Evolutionary conservation across 1,140 invertebrate genomes (phyloP).

Genomic region (Drosophila takahashii): DNA sequence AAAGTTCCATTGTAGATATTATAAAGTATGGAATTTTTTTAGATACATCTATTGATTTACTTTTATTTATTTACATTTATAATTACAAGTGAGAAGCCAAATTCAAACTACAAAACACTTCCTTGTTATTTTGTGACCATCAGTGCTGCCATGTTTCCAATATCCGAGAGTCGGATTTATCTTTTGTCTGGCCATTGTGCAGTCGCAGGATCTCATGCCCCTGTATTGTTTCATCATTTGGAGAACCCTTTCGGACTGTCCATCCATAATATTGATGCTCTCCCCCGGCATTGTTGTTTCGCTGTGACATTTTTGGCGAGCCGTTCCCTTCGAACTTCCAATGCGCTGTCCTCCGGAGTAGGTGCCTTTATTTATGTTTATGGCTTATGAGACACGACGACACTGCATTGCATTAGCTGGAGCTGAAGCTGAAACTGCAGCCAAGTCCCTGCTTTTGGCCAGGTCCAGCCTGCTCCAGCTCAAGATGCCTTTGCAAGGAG

Average conservation of each 20-base stretch:
- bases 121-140: constrained; percentile 1
- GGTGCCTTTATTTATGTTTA: constrained; percentile 84
- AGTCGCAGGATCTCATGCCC: constrained; percentile 1
- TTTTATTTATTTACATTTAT: too few species aligned
- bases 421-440: background rate
- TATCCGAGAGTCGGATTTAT: constrained; percentile 5
- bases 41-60: too few species aligned
- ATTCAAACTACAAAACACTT: background rate
- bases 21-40: too few species aligned
- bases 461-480: constrained; percentile 44
- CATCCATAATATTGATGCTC: constrained; percentile 58
- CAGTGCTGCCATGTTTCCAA: background rate
- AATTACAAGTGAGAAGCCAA: too few species aligned
- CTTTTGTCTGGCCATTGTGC: constrained; percentile 12
- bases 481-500: constrained; percentile 43
- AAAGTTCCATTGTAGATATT: background rate
- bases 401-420: constrained; percentile 76
- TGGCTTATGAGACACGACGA: constrained; percentile 75
- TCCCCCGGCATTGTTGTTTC: constrained; percentile 32
- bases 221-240: constrained; percentile 60
- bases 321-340: constrained; percentile 16
- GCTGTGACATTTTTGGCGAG: constrained; percentile 61
- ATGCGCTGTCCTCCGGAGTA: constrained; percentile 30
- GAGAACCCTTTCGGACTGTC: constrained; percentile 24
- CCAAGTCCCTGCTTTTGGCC: constrained; percentile 1